Evolutionary conservation across 2,797 vertebrate genomes (phyloP).

Genomic region (Macroramphosus scolopax): DNA sequence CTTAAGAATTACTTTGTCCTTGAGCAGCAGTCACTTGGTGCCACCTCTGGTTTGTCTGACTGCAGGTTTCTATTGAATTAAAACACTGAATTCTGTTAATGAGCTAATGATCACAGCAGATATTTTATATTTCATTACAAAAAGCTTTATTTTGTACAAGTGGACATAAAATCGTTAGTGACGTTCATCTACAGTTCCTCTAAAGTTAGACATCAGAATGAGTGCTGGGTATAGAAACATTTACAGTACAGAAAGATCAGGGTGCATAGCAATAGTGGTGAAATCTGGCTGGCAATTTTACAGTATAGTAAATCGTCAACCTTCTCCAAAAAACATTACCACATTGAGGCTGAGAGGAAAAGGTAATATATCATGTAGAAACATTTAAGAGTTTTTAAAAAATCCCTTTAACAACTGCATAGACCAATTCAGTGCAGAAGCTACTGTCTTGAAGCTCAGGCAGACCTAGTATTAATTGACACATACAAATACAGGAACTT

Average conservation of each 20-base stretch:
- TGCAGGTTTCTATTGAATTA: too few species aligned
- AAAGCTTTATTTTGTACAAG: constrained; percentile 70
- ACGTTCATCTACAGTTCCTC: constrained; percentile 68
- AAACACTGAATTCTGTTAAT: background rate
- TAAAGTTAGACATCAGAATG: constrained; percentile 61
- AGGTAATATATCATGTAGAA: constrained; percentile 47
- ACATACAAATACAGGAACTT: constrained; percentile 42
- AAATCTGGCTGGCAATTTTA: constrained; percentile 53
- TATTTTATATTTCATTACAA: constrained; percentile 60
- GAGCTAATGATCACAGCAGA: background rate
- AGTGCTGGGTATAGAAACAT: constrained; percentile 67
- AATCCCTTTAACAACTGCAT: constrained; percentile 56
- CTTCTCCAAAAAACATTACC: constrained; percentile 35
- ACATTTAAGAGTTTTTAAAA: constrained; percentile 40
- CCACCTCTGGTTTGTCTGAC: too few species aligned
- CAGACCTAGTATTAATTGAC: constrained; percentile 44
- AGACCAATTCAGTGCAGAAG: constrained; percentile 42
- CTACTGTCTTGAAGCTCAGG: constrained; percentile 23
- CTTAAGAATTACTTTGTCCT: too few species aligned
- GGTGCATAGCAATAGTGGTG: constrained; percentile 70
- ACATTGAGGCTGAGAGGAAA: constrained; percentile 35
- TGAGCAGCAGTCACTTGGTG: too few species aligned
- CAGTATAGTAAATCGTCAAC: constrained; percentile 49
- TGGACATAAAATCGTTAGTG: constrained; percentile 66
- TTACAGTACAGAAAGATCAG: constrained; percentile 71